phyloP scores from a whole-genome alignment of 2,797 vertebrate species.

The Sebastes itinus region DNA sequence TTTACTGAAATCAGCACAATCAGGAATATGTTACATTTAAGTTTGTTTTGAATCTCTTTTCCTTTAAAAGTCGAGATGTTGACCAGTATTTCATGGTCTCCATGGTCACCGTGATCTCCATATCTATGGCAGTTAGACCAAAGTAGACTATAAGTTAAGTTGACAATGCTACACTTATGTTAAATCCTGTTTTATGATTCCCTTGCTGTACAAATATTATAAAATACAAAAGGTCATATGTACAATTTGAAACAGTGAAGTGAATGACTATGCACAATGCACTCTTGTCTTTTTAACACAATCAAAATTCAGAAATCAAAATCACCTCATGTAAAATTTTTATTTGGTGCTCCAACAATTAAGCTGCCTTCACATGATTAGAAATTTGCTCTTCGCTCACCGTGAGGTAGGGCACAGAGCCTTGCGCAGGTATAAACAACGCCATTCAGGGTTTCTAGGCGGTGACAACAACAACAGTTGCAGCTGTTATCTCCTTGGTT shows the following conservation, averaged over 20 bases:
- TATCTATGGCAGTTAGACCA: background rate
- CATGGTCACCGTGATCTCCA: background rate
- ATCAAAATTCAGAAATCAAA: background rate
- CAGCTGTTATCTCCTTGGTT: no score
- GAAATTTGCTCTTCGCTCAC: no score
- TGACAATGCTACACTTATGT: background rate
- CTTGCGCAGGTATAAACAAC: no score
- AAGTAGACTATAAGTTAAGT: background rate
- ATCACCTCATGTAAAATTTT: background rate
- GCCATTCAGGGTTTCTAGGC: no score
- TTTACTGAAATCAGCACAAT: background rate
- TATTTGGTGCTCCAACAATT: background rate
- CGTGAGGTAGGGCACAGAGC: no score
- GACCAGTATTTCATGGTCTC: background rate
- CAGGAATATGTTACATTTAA: background rate
- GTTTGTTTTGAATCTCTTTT: background rate
- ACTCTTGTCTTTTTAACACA: background rate
- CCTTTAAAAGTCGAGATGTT: background rate
- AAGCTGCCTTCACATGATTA: no score
- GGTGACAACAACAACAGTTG: no score
- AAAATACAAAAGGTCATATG: background rate
- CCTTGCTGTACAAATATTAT: background rate
- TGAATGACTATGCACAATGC: background rate
- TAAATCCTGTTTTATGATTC: background rate
- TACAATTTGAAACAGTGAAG: background rate